These are phyloP conservation scores for Drosophila pseudoananassae DNA, from an alignment of 1,140 invertebrate species.

Conservation along the genomic window DNA sequence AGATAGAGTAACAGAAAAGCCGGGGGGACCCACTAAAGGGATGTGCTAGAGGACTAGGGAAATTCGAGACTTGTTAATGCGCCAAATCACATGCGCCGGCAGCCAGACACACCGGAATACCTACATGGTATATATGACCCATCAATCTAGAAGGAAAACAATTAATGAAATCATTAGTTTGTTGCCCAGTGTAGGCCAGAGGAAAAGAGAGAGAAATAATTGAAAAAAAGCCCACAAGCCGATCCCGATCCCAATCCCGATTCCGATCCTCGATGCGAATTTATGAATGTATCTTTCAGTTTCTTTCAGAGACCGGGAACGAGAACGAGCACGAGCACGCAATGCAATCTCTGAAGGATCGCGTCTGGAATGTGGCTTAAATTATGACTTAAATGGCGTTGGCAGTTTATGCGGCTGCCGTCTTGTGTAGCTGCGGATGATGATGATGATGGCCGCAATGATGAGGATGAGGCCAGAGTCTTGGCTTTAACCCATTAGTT, in stretches of 20 bases:
- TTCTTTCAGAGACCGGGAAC: constrained; percentile 56
- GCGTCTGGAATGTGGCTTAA: constrained; percentile 81
- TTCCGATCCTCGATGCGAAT: constrained; percentile 59
- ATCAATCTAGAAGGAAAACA: constrained; percentile 5
- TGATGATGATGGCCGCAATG: constrained; percentile 30
- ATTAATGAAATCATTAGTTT: constrained; percentile 38
- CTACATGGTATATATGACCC: neutral
- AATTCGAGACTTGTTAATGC: constrained; percentile 78
- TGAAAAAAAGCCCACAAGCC: constrained; percentile 34
- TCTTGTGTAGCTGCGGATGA: constrained; percentile 45
- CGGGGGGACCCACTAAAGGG: neutral
- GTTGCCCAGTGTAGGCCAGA: constrained; percentile 28
- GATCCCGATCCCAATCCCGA: neutral
- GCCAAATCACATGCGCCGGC: constrained; percentile 72
- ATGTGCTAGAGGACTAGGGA: constrained; percentile 35
- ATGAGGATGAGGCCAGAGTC: constrained; percentile 18
- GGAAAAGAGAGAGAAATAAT: constrained; percentile 31
- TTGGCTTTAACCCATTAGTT: constrained; percentile 4
- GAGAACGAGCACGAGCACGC: constrained; percentile 55
- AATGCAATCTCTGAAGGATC: constrained; percentile 80
- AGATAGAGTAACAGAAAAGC: neutral
- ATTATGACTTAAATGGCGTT: constrained; percentile 82
- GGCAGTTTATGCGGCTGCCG: constrained; percentile 79
- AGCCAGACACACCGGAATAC: constrained; percentile 29
- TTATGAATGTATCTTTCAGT: constrained; percentile 72